Evolutionary conservation across 2,113 vertebrate genomes (phyloP).

Genomic region (Melanotaenia duboulayi): DNA sequence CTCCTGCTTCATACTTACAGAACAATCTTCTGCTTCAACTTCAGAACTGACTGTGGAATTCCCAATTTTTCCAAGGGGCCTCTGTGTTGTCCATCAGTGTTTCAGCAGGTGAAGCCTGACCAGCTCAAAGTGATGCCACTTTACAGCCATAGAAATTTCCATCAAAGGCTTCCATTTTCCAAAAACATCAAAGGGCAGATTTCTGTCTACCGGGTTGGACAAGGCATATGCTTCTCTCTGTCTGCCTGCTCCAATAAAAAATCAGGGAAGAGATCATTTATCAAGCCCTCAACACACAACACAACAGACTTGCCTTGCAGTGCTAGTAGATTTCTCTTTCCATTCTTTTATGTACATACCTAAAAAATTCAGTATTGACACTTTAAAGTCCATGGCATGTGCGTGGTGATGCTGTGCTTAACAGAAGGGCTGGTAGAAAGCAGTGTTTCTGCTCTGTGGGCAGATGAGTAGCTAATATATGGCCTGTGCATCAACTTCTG

Average conservation of each 20-base stretch:
- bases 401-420: neutral
- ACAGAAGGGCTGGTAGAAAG: neutral
- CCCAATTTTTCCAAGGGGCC: conserved; percentile 1
- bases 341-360: neutral
- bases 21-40: neutral
- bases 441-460: neutral
- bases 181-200: conserved; percentile 57
- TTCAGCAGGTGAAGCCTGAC: conserved; percentile 27
- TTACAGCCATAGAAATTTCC: conserved; percentile 47
- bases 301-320: neutral
- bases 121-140: conserved; percentile 28
- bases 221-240: conserved; percentile 46
- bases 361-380: neutral
- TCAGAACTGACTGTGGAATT: neutral
- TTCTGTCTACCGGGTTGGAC: conserved; percentile 47
- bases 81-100: neutral
- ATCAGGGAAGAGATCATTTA: neutral
- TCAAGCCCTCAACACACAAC: conserved; percentile 3
- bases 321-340: neutral
- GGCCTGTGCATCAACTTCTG: neutral
- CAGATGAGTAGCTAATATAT: neutral
- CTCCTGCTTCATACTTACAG: neutral
- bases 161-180: conserved; percentile 59
- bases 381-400: neutral
- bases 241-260: conserved; percentile 36